Conservation (phyloP, 2,888 invertebrate species). For the Andrena flavipes region DNA sequence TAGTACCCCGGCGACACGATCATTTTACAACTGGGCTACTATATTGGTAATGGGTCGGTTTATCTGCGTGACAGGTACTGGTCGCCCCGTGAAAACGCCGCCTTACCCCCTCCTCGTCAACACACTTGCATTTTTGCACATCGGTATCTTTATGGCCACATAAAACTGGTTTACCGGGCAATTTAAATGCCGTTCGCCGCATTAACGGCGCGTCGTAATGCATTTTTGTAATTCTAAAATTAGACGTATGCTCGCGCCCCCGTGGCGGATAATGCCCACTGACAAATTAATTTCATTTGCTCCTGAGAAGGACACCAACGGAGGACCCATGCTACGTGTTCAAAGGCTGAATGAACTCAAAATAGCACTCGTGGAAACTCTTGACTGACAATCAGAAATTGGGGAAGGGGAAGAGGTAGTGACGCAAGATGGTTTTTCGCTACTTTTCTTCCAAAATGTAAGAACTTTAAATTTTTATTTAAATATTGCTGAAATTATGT, state of each 20-base stretch:
- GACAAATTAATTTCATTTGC: conserved; percentile 45
- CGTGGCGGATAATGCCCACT: conserved; percentile 1
- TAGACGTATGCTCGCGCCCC: conserved; percentile 38
- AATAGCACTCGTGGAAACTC: not conserved
- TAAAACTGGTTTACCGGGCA: conserved; percentile 68
- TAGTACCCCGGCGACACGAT: conserved; percentile 63
- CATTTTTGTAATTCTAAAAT: conserved; percentile 58
- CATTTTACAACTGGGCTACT: conserved; percentile 67
- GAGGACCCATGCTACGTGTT: not conserved
- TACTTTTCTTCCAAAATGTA: not conserved
- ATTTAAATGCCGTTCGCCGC: conserved; percentile 60
- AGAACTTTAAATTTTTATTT: too few species aligned
- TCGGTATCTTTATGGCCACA: conserved; percentile 66
- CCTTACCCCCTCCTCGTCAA: conserved; percentile 5
- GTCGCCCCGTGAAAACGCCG: conserved; percentile 45
- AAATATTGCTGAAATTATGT: too few species aligned
- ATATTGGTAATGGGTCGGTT: conserved; percentile 62
- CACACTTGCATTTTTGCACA: conserved; percentile 64
- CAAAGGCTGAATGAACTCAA: not conserved
- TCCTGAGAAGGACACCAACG: not conserved
- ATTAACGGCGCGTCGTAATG: conserved; percentile 49
- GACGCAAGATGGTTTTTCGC: too few species aligned
- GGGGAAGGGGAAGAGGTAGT: too few species aligned
- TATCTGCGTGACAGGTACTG: conserved; percentile 55
- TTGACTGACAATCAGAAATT: too few species aligned